Evolutionary conservation across 2,888 invertebrate species (phyloP).

Genomic region (Poecilobothrus nobilitatus): DNA sequence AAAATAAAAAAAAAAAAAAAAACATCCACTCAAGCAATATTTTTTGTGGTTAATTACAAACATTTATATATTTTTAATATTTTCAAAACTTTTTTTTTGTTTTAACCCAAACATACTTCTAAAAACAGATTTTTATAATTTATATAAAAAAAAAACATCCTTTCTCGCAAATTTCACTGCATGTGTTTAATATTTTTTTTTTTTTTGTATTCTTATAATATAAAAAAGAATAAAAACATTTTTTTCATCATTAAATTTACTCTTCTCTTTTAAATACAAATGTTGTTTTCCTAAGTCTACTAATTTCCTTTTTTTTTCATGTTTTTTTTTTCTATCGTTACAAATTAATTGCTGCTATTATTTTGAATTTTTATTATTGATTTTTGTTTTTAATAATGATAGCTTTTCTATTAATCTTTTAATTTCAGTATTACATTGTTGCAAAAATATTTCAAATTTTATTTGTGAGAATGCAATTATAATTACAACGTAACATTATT

Average conservation of each 20-base stretch:
- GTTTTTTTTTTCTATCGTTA: no score
- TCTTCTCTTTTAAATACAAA: neutral
- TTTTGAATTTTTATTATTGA: neutral
- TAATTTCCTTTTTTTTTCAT: neutral
- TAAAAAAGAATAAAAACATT: constrained; percentile 1
- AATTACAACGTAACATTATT: constrained; percentile 31
- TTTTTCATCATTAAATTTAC: neutral
- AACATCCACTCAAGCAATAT: neutral
- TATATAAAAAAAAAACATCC: neutral
- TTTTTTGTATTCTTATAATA: neutral
- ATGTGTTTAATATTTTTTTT: neutral
- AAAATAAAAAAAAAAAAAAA: neutral
- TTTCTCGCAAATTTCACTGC: neutral
- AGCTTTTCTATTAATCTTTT: constrained; percentile 13
- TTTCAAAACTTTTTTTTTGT: neutral
- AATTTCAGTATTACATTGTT: neutral
- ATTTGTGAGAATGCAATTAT: neutral
- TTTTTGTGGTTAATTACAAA: constrained; percentile 6
- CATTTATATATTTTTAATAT: neutral
- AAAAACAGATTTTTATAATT: neutral
- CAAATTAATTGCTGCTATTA: neutral
- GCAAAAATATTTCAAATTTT: neutral
- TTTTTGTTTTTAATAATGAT: neutral
- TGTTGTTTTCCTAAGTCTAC: neutral
- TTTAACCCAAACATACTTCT: constrained; percentile 6